Conservation (phyloP, 2,797 vertebrate genomes). For the Microctenopoma steveboyesi region DNA sequence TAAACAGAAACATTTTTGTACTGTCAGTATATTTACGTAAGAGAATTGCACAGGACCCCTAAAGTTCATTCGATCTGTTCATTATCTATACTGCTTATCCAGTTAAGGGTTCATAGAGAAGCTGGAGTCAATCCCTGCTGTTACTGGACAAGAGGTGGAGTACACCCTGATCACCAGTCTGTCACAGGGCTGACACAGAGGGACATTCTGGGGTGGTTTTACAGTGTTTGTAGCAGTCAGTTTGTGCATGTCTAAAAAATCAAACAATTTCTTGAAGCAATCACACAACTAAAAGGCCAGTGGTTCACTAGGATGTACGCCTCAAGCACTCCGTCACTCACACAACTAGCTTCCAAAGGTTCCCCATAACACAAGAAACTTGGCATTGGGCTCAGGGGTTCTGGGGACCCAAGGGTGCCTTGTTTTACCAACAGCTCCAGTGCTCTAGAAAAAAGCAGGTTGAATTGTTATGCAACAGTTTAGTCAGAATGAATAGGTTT, state of each 20-base stretch:
- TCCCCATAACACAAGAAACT: slow-evolving; percentile 53
- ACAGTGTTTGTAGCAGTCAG: neutral
- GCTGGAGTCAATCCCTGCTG: no score
- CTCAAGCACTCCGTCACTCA: slow-evolving; percentile 53
- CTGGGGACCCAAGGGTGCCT: slow-evolving; percentile 68
- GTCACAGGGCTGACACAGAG: no score
- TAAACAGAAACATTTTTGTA: slow-evolving; percentile 21
- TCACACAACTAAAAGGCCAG: slow-evolving; percentile 9
- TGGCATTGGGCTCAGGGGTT: slow-evolving; percentile 39
- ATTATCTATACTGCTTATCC: no score
- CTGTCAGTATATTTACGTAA: neutral
- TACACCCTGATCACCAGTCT: no score
- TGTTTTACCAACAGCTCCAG: slow-evolving; percentile 80
- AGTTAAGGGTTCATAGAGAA: no score
- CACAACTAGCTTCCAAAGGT: slow-evolving; percentile 40
- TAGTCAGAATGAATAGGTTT: slow-evolving; percentile 72
- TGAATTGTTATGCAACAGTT: slow-evolving; percentile 82
- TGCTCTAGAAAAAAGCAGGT: slow-evolving; percentile 66
- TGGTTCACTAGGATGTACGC: slow-evolving; percentile 56
- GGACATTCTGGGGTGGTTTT: neutral
- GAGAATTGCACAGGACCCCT: no score
- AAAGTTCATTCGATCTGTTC: no score
- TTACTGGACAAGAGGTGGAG: no score
- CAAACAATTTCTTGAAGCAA: slow-evolving; percentile 7
- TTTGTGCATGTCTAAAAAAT: neutral